Evolutionary conservation across 2,113 vertebrate species (phyloP), one percentile per base, ranked within the genome.

Genomic region (Lipotes vexillifer): DNA sequence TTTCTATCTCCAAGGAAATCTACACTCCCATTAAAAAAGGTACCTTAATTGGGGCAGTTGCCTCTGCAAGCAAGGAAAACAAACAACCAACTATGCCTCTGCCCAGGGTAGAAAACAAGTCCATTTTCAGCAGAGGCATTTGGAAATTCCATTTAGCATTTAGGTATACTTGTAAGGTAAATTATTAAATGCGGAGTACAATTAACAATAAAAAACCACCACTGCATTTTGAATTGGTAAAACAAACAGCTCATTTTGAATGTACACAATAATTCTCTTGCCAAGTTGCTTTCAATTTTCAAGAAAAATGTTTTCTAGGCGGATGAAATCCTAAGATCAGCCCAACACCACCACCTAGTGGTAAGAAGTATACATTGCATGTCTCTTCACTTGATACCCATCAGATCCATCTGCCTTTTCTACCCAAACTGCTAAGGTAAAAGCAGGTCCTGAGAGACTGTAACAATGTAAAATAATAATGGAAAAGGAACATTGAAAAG

Each of bases 271-370:
- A 88, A 95, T 91, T 97, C 55, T 97, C 77, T 97, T 85, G 93
- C 91, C 90, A 98, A 74, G 38, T 66, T 93, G 71, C 84, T 85
- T 91, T 82, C 77, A 94, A 74, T 96, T 96, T 97, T 96, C 59
- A 61, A 94, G 68, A 94, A 92, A 93, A 95, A 52, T 49, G 57
- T 89, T 71, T 95, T 80, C 38, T 31, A 55, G 29, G 8, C 46
- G 36, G 17, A 82, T 21, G 6, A 61, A 90, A 59, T n/a, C 14
- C n/a, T 36, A 96, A 6, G 17, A 75, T 13, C 52, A 75, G 84
- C 46, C 44, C 89, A 93, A 95, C 59, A 90, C 68, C 15, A 63
- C 98, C 98, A 97, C 57, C 97, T 94, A 92, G 72, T 97, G 98
- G 96, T 88, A 2, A 33, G 0, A 94, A 14, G 3, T 49, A 82